Conservation (phyloP, 2,888 invertebrate genomes). For the Campaea margaritaria region DNA sequence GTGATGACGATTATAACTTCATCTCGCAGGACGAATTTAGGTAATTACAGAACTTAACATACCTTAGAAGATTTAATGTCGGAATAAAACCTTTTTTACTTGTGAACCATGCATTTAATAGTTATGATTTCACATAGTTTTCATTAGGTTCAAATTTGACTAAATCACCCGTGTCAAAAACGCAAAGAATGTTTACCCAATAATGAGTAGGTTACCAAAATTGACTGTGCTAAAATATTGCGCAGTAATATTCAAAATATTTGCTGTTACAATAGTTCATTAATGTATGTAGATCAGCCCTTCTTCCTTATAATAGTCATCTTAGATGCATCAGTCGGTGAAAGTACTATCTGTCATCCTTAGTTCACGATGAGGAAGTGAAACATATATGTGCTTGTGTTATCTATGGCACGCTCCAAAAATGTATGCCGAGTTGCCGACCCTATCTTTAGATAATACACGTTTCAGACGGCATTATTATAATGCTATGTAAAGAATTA, state of each 20-base stretch:
- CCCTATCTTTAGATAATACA: constrained; percentile 36
- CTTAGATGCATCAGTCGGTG: constrained; percentile 68
- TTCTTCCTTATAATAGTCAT: constrained; percentile 64
- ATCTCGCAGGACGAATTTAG: not conserved
- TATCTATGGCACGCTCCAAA: constrained; percentile 59
- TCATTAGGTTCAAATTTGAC: too few species aligned
- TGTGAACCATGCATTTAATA: too few species aligned
- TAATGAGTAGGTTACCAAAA: not conserved
- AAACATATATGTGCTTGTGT: constrained; percentile 57
- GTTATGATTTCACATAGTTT: too few species aligned
- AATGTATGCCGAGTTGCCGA: constrained; percentile 46
- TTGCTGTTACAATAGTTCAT: constrained; percentile 51
- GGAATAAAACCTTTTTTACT: too few species aligned
- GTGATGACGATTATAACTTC: constrained; percentile 48
- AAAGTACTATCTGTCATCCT: constrained; percentile 74
- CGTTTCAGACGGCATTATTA: constrained; percentile 11
- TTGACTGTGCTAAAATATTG: too few species aligned
- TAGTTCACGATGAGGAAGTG: constrained; percentile 69
- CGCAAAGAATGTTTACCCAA: too few species aligned
- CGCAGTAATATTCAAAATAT: constrained; percentile 18
- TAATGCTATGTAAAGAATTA: not conserved
- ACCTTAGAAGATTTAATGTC: not conserved
- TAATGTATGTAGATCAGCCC: constrained; percentile 60
- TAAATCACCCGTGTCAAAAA: too few species aligned
- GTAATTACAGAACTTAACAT: constrained; percentile 30